A percentile compares a stretch with the other conserved stretches of the same genome.
phyloP scores from a whole-genome alignment of 1,140 invertebrate species.

The Intoshia linei region DNA sequence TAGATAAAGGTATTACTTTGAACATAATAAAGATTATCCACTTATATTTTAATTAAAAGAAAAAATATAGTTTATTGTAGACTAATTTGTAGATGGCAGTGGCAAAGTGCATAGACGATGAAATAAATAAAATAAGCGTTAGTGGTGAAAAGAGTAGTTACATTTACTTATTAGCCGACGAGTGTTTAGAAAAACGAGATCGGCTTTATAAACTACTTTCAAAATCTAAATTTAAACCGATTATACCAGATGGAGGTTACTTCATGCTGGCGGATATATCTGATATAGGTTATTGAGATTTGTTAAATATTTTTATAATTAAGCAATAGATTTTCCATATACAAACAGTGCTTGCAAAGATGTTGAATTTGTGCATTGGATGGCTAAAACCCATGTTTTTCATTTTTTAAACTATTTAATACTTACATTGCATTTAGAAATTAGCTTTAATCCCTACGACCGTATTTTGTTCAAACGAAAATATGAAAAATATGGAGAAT shows the following conservation, averaged over 20 bases:
- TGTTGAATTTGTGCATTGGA: not conserved
- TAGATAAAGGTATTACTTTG: not conserved
- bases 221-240: slow-evolving; percentile 52
- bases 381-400: not conserved
- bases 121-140: slow-evolving; percentile 38
- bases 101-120: slow-evolving; percentile 51
- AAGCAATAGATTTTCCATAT: not conserved
- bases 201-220: slow-evolving; percentile 37
- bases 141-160: slow-evolving; percentile 38
- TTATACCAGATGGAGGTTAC: slow-evolving; percentile 70
- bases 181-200: slow-evolving; percentile 49
- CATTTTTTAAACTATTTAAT: not conserved
- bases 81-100: slow-evolving; percentile 42
- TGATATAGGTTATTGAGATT: slow-evolving; percentile 11
- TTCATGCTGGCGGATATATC: slow-evolving; percentile 74
- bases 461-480: too few relatives aligned
- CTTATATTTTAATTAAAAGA: not conserved
- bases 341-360: not conserved
- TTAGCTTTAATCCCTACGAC: not conserved
- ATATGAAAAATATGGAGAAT: too few relatives aligned
- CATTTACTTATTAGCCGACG: slow-evolving; percentile 37
- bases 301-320: not conserved
- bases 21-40: not conserved
- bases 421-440: not conserved
- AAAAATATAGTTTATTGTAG: not conserved